Conservation (phyloP, 2,113 vertebrate species). For the Charina bottae region DNA sequence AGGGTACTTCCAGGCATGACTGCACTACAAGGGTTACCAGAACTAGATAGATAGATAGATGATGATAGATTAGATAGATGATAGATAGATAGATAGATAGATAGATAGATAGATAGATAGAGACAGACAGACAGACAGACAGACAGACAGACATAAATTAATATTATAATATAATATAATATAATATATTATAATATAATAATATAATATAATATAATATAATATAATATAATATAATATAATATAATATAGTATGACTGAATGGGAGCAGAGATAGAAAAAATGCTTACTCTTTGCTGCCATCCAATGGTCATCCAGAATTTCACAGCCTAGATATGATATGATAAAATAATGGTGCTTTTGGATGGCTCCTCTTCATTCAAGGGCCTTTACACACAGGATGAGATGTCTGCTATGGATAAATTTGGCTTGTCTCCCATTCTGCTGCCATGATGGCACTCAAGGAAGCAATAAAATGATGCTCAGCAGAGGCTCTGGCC, state of each 20-base stretch:
- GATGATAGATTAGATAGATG: neutral
- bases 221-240: no score
- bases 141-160: no score
- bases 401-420: neutral
- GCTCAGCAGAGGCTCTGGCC: neutral
- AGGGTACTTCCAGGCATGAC: neutral
- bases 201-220: no score
- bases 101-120: neutral
- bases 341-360: neutral
- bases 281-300: neutral
- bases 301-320: neutral
- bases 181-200: no score
- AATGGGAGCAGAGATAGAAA: neutral
- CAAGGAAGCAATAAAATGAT: neutral
- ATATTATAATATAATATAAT: no score
- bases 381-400: neutral
- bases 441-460: neutral
- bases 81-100: neutral
- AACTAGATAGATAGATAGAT: neutral
- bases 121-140: no score
- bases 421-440: neutral
- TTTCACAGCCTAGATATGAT: neutral
- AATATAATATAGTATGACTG: no score
- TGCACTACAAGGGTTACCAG: neutral
- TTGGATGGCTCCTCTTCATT: neutral